Evolutionary conservation across 2,797 vertebrate genomes (phyloP), one percentile per base, ranked within the genome.

Genomic region (Merluccius polli): DNA sequence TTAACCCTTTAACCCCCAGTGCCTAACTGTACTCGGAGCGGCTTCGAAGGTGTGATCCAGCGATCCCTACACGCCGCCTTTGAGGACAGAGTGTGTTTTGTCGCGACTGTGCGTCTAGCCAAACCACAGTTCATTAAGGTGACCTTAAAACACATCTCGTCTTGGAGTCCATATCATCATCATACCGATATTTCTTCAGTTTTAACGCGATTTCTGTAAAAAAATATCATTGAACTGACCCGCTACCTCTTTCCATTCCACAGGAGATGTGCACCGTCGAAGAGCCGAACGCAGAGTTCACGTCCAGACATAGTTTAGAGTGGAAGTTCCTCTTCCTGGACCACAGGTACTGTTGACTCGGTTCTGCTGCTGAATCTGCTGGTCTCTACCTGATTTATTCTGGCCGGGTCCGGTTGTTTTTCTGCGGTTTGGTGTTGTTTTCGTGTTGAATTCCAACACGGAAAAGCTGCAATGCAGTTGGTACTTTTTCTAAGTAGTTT

Each of bases 71-170:
- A 95, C 78, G 92, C 96, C 78, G 90, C 94, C 0, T 97, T 95
- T 81, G 95, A 97, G 91, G 96, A 97, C 79, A 92, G 95, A 89
- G 90, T 98, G 84, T 98, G 98, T 93, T 97, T 99, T 86, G 94
- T 99, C 88, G 96, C 98, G 78, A 98, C 97, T n/a, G 97, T 99
- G 86, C 95, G 95, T 83, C 92, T 99, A 81, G 96, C 96, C 91
- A 99, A 97, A 86, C 97, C 98, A 75, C 97, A 99, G 67, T 98
- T 99, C 89, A 98, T 99, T 87, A 99, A 99, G 96, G 97, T 98
- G 89, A 72, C 83, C 71, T 59, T 59, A 4, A 59, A n/a, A 8
- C 21, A 24, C 52, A 24, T 59, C 52, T 59, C 52, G 3, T 24
- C 2, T n/a, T 59, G 18, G n/a, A 1, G 52, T 59, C 52, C 1